These are phyloP conservation scores for Grantiella picta DNA, from an alignment of 2,113 vertebrate genomes.

Conservation along the genomic window DNA sequence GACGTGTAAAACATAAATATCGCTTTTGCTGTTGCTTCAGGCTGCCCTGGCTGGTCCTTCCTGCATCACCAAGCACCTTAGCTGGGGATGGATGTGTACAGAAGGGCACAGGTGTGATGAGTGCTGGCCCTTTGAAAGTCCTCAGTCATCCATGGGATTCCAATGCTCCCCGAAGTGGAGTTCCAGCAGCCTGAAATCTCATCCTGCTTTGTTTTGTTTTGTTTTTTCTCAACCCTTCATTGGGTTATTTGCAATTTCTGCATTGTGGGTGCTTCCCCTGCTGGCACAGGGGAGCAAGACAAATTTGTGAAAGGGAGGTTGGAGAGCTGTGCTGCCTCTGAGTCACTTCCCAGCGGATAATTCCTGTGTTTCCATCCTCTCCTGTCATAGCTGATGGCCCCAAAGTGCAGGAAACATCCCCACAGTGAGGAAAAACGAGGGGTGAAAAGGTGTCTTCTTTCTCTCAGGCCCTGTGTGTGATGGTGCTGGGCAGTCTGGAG, in stretches of 20 bases:
- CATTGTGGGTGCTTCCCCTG: not conserved
- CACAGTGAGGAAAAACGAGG: not conserved
- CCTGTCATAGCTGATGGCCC: not conserved
- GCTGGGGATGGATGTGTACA: not conserved
- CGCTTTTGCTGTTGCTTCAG: not conserved
- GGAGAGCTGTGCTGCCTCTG: not conserved
- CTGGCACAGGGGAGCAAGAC: not conserved
- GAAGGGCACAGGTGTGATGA: not conserved
- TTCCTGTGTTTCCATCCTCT: not conserved
- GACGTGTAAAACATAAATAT: not conserved
- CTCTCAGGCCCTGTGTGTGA: not conserved
- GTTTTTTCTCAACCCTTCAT: not conserved
- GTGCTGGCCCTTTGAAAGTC: not conserved
- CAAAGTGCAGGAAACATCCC: not conserved
- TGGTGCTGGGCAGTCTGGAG: not conserved
- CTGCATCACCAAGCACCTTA: not conserved
- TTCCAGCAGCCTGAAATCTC: not conserved
- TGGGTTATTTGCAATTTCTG: rapidly evolving
- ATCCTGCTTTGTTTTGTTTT: not conserved
- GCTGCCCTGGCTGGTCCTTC: not conserved
- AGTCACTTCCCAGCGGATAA: not conserved
- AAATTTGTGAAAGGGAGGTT: not conserved
- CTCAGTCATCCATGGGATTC: not conserved
- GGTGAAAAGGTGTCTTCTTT: not conserved
- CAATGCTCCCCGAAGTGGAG: not conserved